phyloP scores from a whole-genome alignment of 1,140 invertebrate genomes.

The Aplysia californica region DNA sequence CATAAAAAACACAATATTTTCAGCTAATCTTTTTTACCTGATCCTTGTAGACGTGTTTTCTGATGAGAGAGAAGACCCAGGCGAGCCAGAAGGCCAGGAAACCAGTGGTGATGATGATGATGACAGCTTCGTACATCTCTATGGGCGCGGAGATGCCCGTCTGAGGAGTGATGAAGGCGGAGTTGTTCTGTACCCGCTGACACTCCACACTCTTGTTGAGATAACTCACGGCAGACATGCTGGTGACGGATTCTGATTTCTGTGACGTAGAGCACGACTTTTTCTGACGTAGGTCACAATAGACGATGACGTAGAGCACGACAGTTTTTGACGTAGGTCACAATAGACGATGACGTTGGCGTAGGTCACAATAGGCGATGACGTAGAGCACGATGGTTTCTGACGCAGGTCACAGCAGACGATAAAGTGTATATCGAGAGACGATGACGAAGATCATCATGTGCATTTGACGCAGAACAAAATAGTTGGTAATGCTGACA shows the following conservation, averaged over 20 bases:
- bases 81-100: conserved; percentile 50
- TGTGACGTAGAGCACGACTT: neutral
- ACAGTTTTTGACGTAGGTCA: neutral
- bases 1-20: too few relatives aligned
- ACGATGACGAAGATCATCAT: too few relatives aligned
- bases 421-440: too few relatives aligned
- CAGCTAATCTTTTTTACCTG: too few relatives aligned
- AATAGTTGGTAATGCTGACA: too few relatives aligned
- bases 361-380: neutral
- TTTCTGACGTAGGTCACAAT: neutral
- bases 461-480: too few relatives aligned
- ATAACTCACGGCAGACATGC: neutral
- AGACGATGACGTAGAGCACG: neutral
- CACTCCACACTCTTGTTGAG: neutral
- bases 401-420: neutral
- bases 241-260: neutral
- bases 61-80: conserved; percentile 43
- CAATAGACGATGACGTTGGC: too few relatives aligned
- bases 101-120: conserved; percentile 50
- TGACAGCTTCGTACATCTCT: conserved; percentile 46
- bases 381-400: neutral
- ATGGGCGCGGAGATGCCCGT: conserved; percentile 46
- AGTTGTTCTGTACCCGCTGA: conserved; percentile 13
- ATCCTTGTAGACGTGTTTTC: conserved; percentile 54
- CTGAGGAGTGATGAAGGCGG: neutral